Evolutionary conservation across 2,113 vertebrate genomes (phyloP), one percentile per base, ranked within the genome.

Genomic region (Physeter macrocephalus): DNA sequence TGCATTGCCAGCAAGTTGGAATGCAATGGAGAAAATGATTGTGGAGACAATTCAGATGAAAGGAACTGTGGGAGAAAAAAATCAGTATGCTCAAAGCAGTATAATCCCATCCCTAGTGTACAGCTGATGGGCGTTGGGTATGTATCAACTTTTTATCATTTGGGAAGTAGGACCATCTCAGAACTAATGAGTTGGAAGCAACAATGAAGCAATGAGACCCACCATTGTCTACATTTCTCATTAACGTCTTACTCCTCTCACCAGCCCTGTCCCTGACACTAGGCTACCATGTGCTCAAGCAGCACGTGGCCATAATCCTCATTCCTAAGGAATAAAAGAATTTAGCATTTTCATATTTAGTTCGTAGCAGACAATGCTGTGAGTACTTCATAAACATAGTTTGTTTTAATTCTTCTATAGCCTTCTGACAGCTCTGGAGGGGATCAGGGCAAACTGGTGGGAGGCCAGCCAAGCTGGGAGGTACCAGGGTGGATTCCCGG

Each of bases 1-100:
- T 99, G 99, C 96, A 99, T 99, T 96, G 97, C 98, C 89, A 97
- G 95, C 1, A 98, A 97, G 1, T 96, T 99, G 67, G 97, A 98
- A 52, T 99, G 99, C 92, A 99, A 99, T 98, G 98, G 97, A 39
- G 99, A 99, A 98, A 99, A 99, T 52, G 99, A 99, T 98, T 99
- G 99, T 67, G 99, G 99, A 17, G 99, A 99, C 95, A 99, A 99
- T 92, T 99, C 99, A 0, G 99, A 99, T 43, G 99, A 99, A 98
- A 99, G 97, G 67, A 80, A 98, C 69, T 99, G 99, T 75, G 93
- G 20, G 1, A 62, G 36, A 5, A 97, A 89, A n/a, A 99, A 93
- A 34, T 1, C 41, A 0, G 99, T 99, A 3, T 99, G 99, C 93
- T 94, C 96, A 0, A 96, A 92, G 6, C 97, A 95, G 0, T 98